Conservation (phyloP, 2,113 vertebrate genomes). For the Promerops cafer region DNA sequence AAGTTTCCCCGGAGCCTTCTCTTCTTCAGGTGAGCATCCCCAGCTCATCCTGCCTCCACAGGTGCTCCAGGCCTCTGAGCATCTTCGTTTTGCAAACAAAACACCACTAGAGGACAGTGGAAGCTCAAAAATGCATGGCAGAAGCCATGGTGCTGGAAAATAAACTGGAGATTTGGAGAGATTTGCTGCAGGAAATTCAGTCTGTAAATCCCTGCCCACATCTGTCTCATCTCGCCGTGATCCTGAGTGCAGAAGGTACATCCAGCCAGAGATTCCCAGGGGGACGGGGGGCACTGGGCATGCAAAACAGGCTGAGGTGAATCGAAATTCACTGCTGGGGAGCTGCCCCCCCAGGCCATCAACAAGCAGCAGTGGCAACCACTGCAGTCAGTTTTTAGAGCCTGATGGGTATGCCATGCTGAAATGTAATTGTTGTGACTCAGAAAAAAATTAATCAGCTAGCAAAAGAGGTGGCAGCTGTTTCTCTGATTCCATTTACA, state of each 20-base stretch:
- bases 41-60: not conserved
- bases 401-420: not conserved
- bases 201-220: not conserved
- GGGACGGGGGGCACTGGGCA: not conserved
- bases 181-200: not conserved
- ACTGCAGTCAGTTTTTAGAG: not conserved
- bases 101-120: not conserved
- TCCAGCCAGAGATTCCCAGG: not conserved
- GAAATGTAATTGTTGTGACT: not conserved
- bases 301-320: not conserved
- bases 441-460: slow-evolving; percentile 7
- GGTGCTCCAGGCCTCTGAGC: not conserved
- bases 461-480: not conserved
- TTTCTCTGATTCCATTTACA: slow-evolving; percentile 33
- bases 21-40: not conserved
- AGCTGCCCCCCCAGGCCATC: not conserved
- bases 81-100: not conserved
- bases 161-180: not conserved
- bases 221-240: not conserved
- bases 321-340: not conserved
- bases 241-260: not conserved
- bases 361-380: not conserved
- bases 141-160: not conserved
- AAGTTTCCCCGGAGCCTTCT: not conserved
- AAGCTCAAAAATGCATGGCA: not conserved